Evolutionary conservation across 2,888 invertebrate genomes (phyloP), one percentile per base, ranked within the genome.

Genomic region (Lasioglossum malachurum): DNA sequence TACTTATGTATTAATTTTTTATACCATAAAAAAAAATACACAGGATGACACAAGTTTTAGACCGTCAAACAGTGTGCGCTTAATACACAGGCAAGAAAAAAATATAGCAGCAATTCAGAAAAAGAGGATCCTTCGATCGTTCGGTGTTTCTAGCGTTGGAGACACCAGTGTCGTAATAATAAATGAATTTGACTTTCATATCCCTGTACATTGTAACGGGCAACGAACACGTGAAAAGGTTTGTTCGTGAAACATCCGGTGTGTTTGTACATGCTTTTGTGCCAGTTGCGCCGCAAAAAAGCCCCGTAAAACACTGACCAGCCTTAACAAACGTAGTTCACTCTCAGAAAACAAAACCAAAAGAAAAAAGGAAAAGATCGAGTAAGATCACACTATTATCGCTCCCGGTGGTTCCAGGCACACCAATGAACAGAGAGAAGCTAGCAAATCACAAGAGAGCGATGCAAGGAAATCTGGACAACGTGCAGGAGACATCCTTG

Each of bases 371-470:
- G 14, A 2, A 41, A 23, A 12, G 71, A 41, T 71, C 38, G 41
- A 14, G 38, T 71, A 71, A 71, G 38, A 71, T n/a, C 38, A 71
- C 41, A 41, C 41, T 41, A 71, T 83, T 67, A 60, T 86, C 84
- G 84, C 87, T 88, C 78, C 80, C 93, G 92, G 92, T 94, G 92
- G 89, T 95, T 95, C 89, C 93, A 98, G 98, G 98, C 95, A 97
- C 98, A 90, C 97, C 98, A 91, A 97, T 98, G 96, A 98, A 98
- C 96, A 97, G 97, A 96, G 97, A 97, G 96, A 98, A 97, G 96
- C 96, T 98, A 96, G 97, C 97, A 95, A 97, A 97, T 96, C 97
- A 97, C 95, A 96, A 96, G 94, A 96, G 97, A 96, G 96, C 97
- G 95, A 96, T 97, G 93, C 93, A 93, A 80, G 95, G 95, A 92